Base-by-base conservation (phyloP, 2,797 vertebrate genomes). In the Crenuchus spilurus region DNA sequence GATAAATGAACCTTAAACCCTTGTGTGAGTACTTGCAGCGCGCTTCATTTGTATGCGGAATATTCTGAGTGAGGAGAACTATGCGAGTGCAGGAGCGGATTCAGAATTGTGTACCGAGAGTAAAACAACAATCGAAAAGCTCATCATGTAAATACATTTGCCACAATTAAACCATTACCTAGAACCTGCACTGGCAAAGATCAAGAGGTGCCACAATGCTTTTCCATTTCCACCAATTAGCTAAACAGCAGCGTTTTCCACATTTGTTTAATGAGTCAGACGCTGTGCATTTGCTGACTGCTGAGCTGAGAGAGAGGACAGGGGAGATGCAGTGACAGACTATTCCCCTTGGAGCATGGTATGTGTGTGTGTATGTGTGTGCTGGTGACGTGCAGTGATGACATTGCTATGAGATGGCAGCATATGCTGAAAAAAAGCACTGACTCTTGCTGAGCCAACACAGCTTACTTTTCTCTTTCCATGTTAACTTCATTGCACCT, bases 191-290 rank as follows among this genome's bases (percentile, higher is more conserved):
- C 4, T 22, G 39, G 24, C 28, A 70, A 55, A 62, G 55, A 54
- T 68, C 55, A 14, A 30, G 28, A 46, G 49, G 49, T 39, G 54
- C 37, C 24, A 57, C 14, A 60, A 42, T 48, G 37, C 54, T 60
- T 75, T 41, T 62, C 42, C 39, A 7, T 63, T 48, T 55, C 54
- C 14, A 16, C 41, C 75, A 72, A 58, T 81, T 80, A 75, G 6
- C 35, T 68, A 78, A 78, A 69, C 69, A 39, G 44, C 30, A 70
- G 52, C 41, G 51, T 69, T 82, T 78, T 76, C 48, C 54, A 52
- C 63, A 77, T 83, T 79, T 31, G 57, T 71, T 60, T 77, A 70
- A 69, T 76, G 49, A 66, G 30, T 70, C 51, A 35, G 54, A 55
- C 30, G 31, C 11, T 74, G 60, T 37, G 49, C 70, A 74, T 22